Conservation (phyloP, 1,140 invertebrate species). For the Octopus sinensis region DNA sequence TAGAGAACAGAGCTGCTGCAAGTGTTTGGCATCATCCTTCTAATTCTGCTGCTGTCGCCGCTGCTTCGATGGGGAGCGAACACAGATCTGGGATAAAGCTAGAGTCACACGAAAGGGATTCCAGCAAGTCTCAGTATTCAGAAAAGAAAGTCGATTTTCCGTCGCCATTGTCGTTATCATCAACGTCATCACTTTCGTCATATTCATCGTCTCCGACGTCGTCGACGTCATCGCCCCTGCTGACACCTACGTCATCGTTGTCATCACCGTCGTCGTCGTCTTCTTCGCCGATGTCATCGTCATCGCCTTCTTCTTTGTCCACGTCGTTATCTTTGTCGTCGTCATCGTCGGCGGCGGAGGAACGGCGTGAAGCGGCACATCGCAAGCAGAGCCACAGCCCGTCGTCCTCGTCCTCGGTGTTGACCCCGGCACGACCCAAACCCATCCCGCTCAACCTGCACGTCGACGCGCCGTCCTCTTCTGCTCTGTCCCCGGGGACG, state of each 20-base stretch:
- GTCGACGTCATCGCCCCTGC: background rate
- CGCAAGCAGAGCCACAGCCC: background rate
- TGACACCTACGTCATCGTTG: background rate
- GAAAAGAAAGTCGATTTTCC: too few relatives aligned
- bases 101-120: background rate
- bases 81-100: background rate
- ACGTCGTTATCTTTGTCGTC: too few relatives aligned
- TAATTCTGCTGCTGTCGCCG: conserved; percentile 1
- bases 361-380: background rate
- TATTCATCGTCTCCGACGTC: background rate
- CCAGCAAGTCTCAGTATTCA: too few relatives aligned
- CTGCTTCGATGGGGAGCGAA: background rate
- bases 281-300: background rate
- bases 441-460: conserved; percentile 16
- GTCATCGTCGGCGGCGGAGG: too few relatives aligned
- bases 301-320: background rate
- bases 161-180: background rate
- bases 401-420: background rate
- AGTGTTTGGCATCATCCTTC: conserved; percentile 22
- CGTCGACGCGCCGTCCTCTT: conserved; percentile 21
- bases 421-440: conserved; percentile 23
- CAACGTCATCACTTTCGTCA: background rate
- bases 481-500: conserved; percentile 21
- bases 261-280: background rate
- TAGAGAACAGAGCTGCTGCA: conserved; percentile 41